Evolutionary conservation across 2,113 vertebrate species (phyloP).

Genomic region (Platysternon megacephalum): DNA sequence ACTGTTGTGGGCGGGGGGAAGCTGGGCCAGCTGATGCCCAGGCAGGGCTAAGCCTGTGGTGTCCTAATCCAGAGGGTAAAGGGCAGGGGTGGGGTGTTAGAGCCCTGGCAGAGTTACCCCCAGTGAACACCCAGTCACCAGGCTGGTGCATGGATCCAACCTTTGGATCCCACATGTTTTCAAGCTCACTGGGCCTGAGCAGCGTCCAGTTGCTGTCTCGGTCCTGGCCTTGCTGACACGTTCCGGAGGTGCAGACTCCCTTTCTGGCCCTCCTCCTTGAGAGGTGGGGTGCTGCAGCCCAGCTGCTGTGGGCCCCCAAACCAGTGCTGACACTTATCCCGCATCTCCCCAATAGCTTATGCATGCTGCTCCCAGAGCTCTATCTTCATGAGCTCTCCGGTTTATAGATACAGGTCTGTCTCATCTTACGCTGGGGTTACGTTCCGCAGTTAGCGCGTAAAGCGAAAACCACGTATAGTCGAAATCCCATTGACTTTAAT

Average conservation of each 20-base stretch:
- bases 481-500: no score
- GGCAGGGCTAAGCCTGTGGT: background rate
- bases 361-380: background rate
- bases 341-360: background rate
- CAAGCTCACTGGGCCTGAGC: background rate
- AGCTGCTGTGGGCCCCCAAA: no score
- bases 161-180: background rate
- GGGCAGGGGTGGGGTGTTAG: background rate
- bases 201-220: background rate
- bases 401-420: no score
- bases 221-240: background rate
- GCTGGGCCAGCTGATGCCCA: background rate
- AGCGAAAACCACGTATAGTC: no score
- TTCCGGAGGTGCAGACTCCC: background rate
- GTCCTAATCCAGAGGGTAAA: background rate
- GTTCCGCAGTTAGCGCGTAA: no score
- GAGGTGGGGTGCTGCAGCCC: background rate
- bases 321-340: background rate
- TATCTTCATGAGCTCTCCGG: background rate
- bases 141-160: background rate
- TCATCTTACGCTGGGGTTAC: no score
- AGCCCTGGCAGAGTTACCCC: background rate
- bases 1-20: background rate
- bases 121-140: background rate
- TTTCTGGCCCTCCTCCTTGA: background rate